Evolutionary conservation across 1,140 invertebrate species (phyloP).

Genomic region (Tetragnatha versicolor): DNA sequence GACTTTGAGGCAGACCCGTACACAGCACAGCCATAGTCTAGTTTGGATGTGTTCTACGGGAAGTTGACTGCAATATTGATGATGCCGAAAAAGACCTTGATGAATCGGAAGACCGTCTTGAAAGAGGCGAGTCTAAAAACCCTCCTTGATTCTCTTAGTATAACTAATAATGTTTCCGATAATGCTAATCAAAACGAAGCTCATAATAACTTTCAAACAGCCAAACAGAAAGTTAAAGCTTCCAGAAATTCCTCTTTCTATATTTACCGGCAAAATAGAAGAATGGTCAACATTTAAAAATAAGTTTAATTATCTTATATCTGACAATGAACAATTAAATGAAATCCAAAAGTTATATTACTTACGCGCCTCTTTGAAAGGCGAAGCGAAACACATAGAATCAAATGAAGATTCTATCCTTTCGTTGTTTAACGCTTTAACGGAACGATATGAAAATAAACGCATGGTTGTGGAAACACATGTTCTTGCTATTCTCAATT

Average conservation of each 20-base stretch:
- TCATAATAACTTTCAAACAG: neutral
- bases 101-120: neutral
- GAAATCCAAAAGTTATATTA: conserved; percentile 3
- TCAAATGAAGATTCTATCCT: neutral
- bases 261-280: neutral
- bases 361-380: neutral
- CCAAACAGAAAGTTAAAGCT: neutral
- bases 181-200: no score
- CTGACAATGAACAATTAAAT: conserved; percentile 7
- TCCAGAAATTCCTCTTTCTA: neutral
- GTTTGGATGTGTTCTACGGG: no score
- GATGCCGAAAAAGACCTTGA: neutral
- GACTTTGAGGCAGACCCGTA: no score
- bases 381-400: neutral
- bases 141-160: neutral
- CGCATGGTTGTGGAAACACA: neutral
- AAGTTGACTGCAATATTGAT: no score
- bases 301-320: neutral
- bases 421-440: neutral
- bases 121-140: neutral
- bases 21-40: no score
- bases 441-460: neutral
- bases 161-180: neutral
- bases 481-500: neutral
- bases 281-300: conserved; percentile 4